Conservation (phyloP, 2,797 vertebrate species). For the Lacerta bilineata region DNA sequence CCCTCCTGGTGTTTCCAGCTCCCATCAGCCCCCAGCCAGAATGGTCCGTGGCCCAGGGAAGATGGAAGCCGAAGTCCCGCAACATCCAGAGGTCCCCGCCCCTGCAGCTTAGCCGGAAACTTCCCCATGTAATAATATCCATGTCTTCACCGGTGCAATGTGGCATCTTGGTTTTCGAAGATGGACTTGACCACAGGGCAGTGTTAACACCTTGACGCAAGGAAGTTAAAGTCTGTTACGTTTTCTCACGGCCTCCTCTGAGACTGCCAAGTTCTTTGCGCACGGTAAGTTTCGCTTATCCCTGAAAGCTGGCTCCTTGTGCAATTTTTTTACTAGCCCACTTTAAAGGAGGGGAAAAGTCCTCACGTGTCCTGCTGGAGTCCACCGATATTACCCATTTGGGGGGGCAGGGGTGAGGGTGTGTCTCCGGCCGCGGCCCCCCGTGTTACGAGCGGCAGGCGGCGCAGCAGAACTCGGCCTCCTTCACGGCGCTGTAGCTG, state of each 20-base stretch:
- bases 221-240: background rate
- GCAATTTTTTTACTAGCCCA: constrained; percentile 19
- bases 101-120: too few relatives aligned
- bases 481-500: constrained; percentile 81
- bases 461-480: constrained; percentile 87
- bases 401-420: background rate
- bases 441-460: constrained; percentile 70
- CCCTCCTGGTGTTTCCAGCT: too few relatives aligned
- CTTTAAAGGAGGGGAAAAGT: background rate
- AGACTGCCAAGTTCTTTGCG: background rate
- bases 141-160: background rate
- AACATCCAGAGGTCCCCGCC: background rate
- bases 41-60: too few relatives aligned
- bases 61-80: too few relatives aligned
- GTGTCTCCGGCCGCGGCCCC: rapidly evolving
- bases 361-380: too few relatives aligned
- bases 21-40: too few relatives aligned
- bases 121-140: background rate
- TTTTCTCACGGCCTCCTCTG: background rate
- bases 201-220: background rate
- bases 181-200: background rate
- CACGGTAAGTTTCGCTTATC: background rate
- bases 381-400: background rate
- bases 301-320: background rate
- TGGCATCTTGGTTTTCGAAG: background rate